Conservation (phyloP, 2,797 vertebrate species). For the Ceryle rudis region DNA sequence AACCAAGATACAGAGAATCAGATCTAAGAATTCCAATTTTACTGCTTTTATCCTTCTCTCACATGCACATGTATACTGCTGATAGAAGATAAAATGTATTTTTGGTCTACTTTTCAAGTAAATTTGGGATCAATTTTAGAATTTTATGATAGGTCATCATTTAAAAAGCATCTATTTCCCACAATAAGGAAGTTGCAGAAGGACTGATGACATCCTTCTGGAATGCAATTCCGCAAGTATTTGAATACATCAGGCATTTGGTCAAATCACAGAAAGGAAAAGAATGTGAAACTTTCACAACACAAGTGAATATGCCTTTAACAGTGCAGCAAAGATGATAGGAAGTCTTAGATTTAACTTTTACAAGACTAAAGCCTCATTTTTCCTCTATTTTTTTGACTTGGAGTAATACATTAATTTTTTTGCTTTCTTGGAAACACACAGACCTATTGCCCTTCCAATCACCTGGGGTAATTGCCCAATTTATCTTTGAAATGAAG, state of each 20-base stretch:
- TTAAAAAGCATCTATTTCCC: not conserved
- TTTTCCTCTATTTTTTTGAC: not conserved
- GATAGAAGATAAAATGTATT: not conserved
- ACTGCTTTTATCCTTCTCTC: not conserved
- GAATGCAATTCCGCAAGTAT: not conserved
- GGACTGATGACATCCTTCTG: not conserved
- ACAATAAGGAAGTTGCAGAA: conserved; percentile 26
- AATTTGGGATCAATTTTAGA: conserved; percentile 2
- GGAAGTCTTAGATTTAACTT: conserved; percentile 9
- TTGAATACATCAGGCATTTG: not conserved
- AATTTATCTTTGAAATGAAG: conserved; percentile 10
- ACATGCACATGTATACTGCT: not conserved
- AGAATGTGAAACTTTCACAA: not conserved
- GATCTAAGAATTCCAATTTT: not conserved
- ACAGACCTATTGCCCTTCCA: not conserved
- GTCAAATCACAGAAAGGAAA: conserved; percentile 23
- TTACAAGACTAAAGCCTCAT: not conserved
- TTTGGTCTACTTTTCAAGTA: not conserved
- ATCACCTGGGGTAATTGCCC: not conserved
- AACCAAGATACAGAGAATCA: not conserved
- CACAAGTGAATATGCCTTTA: not conserved
- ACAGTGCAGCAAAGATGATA: not conserved
- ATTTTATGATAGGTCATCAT: not conserved
- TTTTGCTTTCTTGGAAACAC: not conserved
- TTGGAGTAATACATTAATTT: not conserved